Conservation (phyloP, 2,113 vertebrate genomes). For the Trogon surrucura region DNA sequence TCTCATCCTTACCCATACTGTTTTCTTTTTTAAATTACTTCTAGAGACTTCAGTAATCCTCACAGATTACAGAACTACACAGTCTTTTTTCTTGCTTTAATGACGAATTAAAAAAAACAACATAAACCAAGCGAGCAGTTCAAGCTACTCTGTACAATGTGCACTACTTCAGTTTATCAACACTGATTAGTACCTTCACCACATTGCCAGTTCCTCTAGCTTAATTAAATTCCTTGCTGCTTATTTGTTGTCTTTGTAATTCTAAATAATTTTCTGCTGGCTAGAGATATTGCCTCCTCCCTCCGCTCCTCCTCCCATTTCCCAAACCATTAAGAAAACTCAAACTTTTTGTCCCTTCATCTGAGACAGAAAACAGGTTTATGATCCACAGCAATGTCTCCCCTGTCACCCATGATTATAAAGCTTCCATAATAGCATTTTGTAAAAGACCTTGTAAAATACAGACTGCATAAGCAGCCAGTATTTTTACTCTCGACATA, state of each 20-base stretch:
- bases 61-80: background rate
- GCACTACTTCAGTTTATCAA: background rate
- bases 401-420: background rate
- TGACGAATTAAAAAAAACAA: background rate
- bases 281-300: background rate
- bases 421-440: background rate
- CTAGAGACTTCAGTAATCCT: background rate
- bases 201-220: background rate
- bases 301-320: background rate
- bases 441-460: background rate
- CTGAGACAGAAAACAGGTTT: background rate
- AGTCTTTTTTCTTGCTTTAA: background rate
- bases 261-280: background rate
- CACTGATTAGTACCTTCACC: background rate
- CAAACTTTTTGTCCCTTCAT: background rate
- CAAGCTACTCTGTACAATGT: background rate
- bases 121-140: background rate
- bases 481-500: background rate
- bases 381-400: background rate
- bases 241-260: background rate
- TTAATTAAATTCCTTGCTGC: background rate
- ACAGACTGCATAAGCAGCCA: background rate
- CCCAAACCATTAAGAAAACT: background rate
- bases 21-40: background rate
- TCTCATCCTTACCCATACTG: background rate